Evolutionary conservation across 2,888 invertebrate species (phyloP).

Genomic region (Hylaea fasciaria): DNA sequence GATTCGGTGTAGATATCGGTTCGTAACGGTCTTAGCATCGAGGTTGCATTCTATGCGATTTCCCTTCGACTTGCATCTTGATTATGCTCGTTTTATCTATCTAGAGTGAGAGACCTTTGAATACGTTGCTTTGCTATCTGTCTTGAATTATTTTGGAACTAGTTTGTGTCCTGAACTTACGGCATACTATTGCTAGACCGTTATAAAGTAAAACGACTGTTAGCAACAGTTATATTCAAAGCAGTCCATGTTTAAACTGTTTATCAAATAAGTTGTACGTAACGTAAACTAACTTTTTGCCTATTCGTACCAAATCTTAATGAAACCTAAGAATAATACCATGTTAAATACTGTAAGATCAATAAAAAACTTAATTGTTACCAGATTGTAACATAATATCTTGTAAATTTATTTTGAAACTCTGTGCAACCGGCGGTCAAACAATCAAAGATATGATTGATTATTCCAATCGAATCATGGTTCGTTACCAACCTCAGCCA

Average conservation of each 20-base stretch:
- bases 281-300: too few relatives aligned
- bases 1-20: constrained; percentile 73
- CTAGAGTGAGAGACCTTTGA: constrained; percentile 49
- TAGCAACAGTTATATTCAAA: too few relatives aligned
- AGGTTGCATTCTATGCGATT: constrained; percentile 72
- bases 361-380: constrained; percentile 10
- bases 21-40: constrained; percentile 76
- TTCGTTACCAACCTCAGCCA: constrained; percentile 80
- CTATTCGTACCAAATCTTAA: too few relatives aligned
- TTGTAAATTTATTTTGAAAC: constrained; percentile 54
- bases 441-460: constrained; percentile 82
- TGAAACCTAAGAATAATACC: neutral
- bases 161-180: neutral
- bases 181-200: too few relatives aligned
- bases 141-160: constrained; percentile 12
- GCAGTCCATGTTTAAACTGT: too few relatives aligned
- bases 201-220: too few relatives aligned
- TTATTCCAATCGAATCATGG: constrained; percentile 79
- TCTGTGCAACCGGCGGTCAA: constrained; percentile 66
- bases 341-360: constrained; percentile 3
- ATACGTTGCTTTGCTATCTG: constrained; percentile 37
- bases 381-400: constrained; percentile 30
- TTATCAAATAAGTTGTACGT: too few relatives aligned
- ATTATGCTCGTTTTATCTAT: constrained; percentile 59
- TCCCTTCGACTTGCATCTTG: constrained; percentile 64